These are phyloP conservation scores for Drosophila sp. DNA, from an alignment of 1,140 invertebrate species.

Conservation along the genomic window DNA sequence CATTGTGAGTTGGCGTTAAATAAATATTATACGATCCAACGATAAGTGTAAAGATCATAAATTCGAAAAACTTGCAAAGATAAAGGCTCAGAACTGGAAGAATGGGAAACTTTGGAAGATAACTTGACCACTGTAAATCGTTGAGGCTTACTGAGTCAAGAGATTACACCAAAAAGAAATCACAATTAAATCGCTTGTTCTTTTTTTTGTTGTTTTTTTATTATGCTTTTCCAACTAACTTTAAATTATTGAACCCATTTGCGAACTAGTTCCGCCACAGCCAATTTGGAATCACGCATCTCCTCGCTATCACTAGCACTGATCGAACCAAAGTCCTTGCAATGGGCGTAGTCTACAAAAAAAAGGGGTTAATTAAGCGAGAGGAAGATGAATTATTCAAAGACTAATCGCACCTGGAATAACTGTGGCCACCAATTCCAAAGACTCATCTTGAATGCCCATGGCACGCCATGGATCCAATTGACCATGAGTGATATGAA, in stretches of 20 bases:
- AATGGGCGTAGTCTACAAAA: constrained; percentile 86
- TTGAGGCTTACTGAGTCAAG: background rate
- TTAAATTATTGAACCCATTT: constrained; percentile 65
- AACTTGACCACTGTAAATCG: constrained; percentile 31
- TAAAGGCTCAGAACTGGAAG: constrained; percentile 37
- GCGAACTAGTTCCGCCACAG: constrained; percentile 65
- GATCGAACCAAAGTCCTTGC: constrained; percentile 86
- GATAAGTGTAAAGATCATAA: constrained; percentile 51
- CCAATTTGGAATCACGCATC: constrained; percentile 82
- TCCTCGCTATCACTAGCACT: constrained; percentile 83
- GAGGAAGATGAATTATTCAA: background rate
- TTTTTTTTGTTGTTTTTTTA: background rate
- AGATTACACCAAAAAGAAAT: constrained; percentile 21
- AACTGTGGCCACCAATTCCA: constrained; percentile 53
- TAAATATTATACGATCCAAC: constrained; percentile 27
- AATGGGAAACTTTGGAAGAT: constrained; percentile 17
- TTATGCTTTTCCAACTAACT: background rate
- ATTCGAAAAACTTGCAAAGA: constrained; percentile 54
- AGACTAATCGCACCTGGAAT: constrained; percentile 55
- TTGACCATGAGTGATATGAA: constrained; percentile 87
- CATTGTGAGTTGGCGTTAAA: constrained; percentile 29
- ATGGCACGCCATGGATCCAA: constrained; percentile 88
- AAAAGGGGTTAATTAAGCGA: background rate
- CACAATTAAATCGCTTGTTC: background rate
- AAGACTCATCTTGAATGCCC: constrained; percentile 83